Percentiles rank a stretch among this genome's conserved stretches.
phyloP scores from a whole-genome alignment of 1,140 invertebrate genomes.

The Wasmannia auropunctata region DNA sequence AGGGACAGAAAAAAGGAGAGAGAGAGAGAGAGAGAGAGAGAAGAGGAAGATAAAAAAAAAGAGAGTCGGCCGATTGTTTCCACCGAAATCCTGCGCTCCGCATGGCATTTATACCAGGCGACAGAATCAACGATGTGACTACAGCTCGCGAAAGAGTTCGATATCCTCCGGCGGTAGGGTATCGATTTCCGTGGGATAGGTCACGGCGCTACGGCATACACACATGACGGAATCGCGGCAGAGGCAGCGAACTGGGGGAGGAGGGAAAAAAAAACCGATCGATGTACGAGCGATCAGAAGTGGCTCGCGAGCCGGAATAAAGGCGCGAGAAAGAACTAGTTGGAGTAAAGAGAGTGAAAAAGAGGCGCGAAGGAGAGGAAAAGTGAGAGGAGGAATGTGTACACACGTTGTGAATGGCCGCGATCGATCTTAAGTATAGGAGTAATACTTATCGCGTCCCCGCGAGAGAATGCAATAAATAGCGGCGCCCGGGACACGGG shows the following conservation, averaged over 20 bases:
- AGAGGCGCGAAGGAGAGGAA: neutral
- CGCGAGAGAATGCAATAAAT: slow-evolving; percentile 34
- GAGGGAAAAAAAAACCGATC: neutral
- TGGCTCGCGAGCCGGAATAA: slow-evolving; percentile 35
- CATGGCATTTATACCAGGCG: slow-evolving; percentile 26
- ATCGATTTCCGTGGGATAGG: slow-evolving; percentile 74
- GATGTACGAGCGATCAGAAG: slow-evolving; percentile 59
- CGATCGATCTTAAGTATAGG: slow-evolving; percentile 59
- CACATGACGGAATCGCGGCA: slow-evolving; percentile 55
- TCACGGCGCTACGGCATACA: slow-evolving; percentile 47
- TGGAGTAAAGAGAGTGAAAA: slow-evolving; percentile 40
- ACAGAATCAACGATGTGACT: slow-evolving; percentile 58
- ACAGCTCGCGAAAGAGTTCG: slow-evolving; percentile 69
- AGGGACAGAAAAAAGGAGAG: neutral
- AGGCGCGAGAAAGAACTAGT: slow-evolving; percentile 41
- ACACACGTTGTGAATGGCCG: slow-evolving; percentile 34
- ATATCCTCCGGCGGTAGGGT: slow-evolving; percentile 67
- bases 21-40: neutral
- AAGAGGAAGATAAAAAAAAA: neutral
- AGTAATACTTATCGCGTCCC: slow-evolving; percentile 20
- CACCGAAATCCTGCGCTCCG: slow-evolving; percentile 20
- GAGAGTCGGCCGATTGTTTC: slow-evolving; percentile 57
- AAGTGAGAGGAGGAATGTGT: neutral
- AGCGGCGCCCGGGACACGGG: neutral
- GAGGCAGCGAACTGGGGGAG: neutral